These are phyloP conservation scores for Aphelocoma californica DNA, from an alignment of 2,797 vertebrate species.

Conservation along the genomic window DNA sequence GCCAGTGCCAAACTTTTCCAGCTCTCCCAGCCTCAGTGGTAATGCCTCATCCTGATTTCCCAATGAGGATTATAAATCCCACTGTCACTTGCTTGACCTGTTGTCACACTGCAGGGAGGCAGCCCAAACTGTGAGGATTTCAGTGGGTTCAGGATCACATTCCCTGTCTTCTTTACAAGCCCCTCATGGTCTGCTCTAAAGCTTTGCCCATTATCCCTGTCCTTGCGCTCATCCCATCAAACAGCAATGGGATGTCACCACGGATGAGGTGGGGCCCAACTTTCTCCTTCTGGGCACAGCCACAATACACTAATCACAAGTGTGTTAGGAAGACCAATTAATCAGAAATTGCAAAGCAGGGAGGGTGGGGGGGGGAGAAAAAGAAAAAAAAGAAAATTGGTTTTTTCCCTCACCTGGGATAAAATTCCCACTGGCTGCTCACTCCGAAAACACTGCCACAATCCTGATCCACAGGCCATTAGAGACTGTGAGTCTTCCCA, in stretches of 20 bases:
- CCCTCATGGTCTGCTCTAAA: accelerated
- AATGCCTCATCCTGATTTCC: not conserved
- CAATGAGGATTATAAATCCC: not conserved
- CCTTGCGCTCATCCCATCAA: not conserved
- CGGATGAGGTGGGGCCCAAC: accelerated
- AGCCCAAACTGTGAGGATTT: not conserved
- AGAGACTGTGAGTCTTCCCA: accelerated
- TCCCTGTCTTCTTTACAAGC: not conserved
- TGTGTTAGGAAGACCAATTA: not conserved
- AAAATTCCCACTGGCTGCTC: not conserved
- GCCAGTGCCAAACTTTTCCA: not conserved
- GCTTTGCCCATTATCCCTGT: accelerated
- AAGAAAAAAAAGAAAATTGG: too few relatives aligned
- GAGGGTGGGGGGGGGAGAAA: too few relatives aligned
- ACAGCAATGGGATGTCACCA: not conserved
- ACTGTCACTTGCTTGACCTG: not conserved
- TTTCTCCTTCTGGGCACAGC: not conserved
- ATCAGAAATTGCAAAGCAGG: not conserved
- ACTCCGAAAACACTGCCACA: not conserved
- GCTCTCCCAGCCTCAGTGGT: not conserved
- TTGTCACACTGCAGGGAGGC: not conserved
- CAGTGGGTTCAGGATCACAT: not conserved
- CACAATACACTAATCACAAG: not conserved
- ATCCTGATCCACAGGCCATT: not conserved
- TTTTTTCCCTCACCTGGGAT: not conserved